Base-by-base conservation (phyloP, 2,113 vertebrate species). In the Heterotilapia buettikoferi region DNA sequence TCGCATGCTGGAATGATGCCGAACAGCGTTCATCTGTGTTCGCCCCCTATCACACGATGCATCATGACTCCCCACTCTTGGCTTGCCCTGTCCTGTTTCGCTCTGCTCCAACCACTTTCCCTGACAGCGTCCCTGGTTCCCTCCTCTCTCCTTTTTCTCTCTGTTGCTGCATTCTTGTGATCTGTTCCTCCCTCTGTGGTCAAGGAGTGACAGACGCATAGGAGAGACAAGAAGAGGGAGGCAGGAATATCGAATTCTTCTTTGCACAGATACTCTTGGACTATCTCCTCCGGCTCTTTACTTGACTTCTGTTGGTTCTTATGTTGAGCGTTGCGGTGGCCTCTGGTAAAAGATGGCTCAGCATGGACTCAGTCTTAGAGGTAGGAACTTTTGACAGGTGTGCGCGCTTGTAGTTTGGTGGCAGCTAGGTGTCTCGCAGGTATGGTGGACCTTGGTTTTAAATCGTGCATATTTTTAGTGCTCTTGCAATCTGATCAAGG, bases 281-380 rank as follows among this genome's bases (percentile, higher is more conserved):
- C 83, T 88, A 11, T 81, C 80, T 66, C 19, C 38, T 85, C n/a
- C 26, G 10, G 40, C 31, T 18, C 13, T 84, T 80, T 54, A 24
- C 59, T 63, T 78, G 24, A 38, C 76, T 24, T 43, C 66, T 71
- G 19, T n/a, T 38, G 45, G 21, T 86, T 73, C 29, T 89, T 85
- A 9, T 36, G 76, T 26, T 86, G 26, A 53, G 18, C 16, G 12
- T 71, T 85, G 68, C 68, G 54, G 53, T 5, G 2, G 52, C 16
- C 63, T 21, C 13, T 40, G 4, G 29, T 68, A 54, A 80, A 89
- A 79, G 78, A 96, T 97, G 96, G 93, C 95, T 80, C 90, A 92
- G 31, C 21, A 47, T 47, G 92, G 93, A 59, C 88, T 95, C 29
- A 93, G 86, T 84, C 94, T 95, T 53, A 88, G 95, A 96, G 96